These are phyloP conservation scores for Callaeas wilsoni DNA, from an alignment of 2,113 vertebrate genomes.

Conservation along the genomic window DNA sequence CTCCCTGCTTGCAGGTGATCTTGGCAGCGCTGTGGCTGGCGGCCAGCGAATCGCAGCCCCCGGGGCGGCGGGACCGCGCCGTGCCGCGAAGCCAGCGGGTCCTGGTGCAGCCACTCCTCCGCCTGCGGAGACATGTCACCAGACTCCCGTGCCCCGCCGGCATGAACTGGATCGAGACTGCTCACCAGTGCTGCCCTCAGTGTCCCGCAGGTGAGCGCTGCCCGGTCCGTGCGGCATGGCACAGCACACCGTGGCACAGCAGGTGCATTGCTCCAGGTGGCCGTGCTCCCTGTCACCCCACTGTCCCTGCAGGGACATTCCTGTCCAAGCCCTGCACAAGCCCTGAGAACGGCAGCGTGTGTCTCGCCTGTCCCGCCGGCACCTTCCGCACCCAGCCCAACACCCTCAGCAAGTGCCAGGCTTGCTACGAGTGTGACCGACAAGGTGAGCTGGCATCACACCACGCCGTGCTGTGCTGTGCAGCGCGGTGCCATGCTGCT, in stretches of 20 bases:
- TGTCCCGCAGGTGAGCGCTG: conserved; percentile 44
- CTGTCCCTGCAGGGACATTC: conserved; percentile 38
- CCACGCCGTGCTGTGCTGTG: fast-evolving
- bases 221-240: fast-evolving
- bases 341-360: not conserved
- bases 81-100: fast-evolving
- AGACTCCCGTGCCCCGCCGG: fast-evolving
- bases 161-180: not conserved
- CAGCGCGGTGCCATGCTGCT: fast-evolving
- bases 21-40: not conserved
- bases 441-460: conserved; percentile 61
- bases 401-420: conserved; percentile 33
- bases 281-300: not conserved
- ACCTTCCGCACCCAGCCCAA: conserved; percentile 50
- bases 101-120: not conserved
- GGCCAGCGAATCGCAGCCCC: not conserved
- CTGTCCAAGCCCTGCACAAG: not conserved
- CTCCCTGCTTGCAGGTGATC: not conserved
- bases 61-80: fast-evolving
- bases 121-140: not conserved
- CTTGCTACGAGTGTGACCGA: conserved; percentile 70
- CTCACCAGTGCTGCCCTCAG: fast-evolving
- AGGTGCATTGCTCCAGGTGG: not conserved
- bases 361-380: not conserved
- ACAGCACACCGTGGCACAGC: not conserved